These are phyloP conservation scores for Chaetodon trifascialis DNA, from an alignment of 2,113 vertebrate species.

Conservation along the genomic window DNA sequence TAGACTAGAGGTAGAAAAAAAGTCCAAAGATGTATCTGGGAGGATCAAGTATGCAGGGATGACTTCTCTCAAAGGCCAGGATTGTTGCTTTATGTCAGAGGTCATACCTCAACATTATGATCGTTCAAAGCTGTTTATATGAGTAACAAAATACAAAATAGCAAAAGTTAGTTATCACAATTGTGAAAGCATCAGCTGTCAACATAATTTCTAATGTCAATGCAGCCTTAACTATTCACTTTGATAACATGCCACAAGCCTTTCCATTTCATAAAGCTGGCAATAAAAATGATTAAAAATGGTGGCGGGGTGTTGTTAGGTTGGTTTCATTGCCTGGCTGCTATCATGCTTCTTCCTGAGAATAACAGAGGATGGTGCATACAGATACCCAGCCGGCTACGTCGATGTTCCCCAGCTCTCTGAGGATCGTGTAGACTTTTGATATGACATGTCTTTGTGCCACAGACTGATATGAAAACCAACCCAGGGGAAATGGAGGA, in stretches of 20 bases:
- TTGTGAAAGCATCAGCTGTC: neutral
- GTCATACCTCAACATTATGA: neutral
- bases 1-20: neutral
- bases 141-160: neutral
- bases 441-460: constrained; percentile 17
- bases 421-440: constrained; percentile 28
- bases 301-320: neutral
- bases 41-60: neutral
- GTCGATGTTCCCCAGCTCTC: neutral
- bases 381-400: neutral
- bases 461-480: constrained; percentile 21
- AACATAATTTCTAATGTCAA: constrained; percentile 14
- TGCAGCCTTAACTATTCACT: neutral
- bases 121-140: neutral
- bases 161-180: neutral
- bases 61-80: neutral
- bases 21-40: neutral
- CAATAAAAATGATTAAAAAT: constrained; percentile 29
- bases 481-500: neutral
- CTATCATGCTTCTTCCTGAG: neutral
- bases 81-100: neutral
- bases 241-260: neutral
- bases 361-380: neutral
- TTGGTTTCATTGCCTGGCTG: neutral
- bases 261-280: constrained; percentile 10